These are phyloP conservation scores for Zapus hudsonius DNA, from an alignment of 2,113 vertebrate species.

Conservation along the genomic window DNA sequence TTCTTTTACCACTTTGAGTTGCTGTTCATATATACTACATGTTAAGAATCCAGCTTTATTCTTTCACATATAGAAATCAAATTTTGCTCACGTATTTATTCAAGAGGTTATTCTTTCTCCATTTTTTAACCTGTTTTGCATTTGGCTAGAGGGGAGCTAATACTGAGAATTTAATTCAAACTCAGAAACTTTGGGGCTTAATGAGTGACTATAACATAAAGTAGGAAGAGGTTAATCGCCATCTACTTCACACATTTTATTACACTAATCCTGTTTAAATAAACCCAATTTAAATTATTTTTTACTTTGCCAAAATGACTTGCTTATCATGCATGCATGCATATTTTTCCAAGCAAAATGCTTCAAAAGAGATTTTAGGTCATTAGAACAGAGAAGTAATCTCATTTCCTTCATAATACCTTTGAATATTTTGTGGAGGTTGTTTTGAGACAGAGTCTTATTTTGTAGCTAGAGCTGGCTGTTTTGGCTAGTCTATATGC, in stretches of 20 bases:
- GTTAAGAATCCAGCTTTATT: background rate
- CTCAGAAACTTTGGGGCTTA: background rate
- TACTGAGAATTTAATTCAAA: background rate
- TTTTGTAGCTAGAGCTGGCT: too few relatives aligned
- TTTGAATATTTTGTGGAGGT: too few relatives aligned
- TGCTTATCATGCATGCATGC: background rate
- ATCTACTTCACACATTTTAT: background rate
- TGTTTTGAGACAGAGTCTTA: too few relatives aligned
- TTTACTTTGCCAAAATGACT: constrained; percentile 22
- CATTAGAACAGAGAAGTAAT: too few relatives aligned
- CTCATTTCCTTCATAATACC: too few relatives aligned
- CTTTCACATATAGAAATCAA: background rate
- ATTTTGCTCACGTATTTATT: background rate
- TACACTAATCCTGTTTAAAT: background rate
- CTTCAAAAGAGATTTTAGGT: background rate
- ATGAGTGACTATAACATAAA: background rate
- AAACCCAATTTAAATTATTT: background rate
- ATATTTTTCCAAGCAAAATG: background rate
- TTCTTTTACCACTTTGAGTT: too few relatives aligned
- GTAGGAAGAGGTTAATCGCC: constrained; percentile 3
- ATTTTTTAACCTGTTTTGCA: background rate
- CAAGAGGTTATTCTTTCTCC: background rate
- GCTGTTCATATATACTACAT: background rate
- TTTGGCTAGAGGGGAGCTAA: background rate
- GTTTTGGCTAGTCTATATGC: too few relatives aligned